Evolutionary conservation across 2,113 vertebrate genomes (phyloP), one percentile per base, ranked within the genome.

Genomic region (Girardinichthys multiradiatus): DNA sequence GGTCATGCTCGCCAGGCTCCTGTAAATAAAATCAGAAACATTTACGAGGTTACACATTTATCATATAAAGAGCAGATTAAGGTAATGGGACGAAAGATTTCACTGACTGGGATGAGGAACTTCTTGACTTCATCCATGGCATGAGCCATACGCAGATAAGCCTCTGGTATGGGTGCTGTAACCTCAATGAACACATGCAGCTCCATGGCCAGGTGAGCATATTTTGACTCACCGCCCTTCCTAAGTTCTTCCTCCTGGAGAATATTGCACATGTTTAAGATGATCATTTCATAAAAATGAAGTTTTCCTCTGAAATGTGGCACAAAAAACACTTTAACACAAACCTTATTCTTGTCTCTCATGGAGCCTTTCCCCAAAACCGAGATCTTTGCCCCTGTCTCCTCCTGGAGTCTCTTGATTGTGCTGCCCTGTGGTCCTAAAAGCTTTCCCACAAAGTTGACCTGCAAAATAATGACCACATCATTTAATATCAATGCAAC

Each of bases 91-190:
- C 0, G 6, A n/a, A 4, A 9, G 21, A 0, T 28, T 27, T 51
- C 17, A 92, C 94, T 10, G 94, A 99, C 97, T 2, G 98, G 97
- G 68, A 97, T 96, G 0, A 99, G 95, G 88, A 99, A 99, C 77
- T 99, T 99, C 92, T 99, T 99, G 78, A 99, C 96, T 79, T 99
- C 97, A 8, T 99, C 98, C 97, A 99, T 98, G 33, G 98, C 98
- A 17, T 99, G 97, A 72, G 97, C 97, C 97, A 99, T 99, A 28
- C 97, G 95, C 77, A 96, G 89, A 57, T 99, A 99, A 0, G 96
- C 96, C 70, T 99, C 98, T 17, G 97, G 97, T 0, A 97, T 96
- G 6, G 98, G 97, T 3, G 97, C 97, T 14, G 96, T 98, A 0
- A 99, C 97, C 82, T 99, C 98, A 66, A 99, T 97, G 87, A 98